Evolutionary conservation across 2,113 vertebrate genomes (phyloP).

Genomic region (Vidua chalybeata): DNA sequence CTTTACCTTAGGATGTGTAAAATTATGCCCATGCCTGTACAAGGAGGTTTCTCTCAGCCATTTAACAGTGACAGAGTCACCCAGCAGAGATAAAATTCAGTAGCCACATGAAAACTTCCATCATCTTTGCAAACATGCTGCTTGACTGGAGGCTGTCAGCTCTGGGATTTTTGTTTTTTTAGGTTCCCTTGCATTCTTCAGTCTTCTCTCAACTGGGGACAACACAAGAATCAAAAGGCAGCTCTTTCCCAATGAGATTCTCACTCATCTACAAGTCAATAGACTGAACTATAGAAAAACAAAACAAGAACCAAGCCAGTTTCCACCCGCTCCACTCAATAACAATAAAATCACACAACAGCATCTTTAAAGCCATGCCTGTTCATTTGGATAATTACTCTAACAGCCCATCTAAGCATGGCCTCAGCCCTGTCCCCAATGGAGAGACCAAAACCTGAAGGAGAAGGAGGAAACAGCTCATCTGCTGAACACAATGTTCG

Average conservation of each 20-base stretch:
- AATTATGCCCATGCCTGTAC: neutral
- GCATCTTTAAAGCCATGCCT: neutral
- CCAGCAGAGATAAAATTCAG: neutral
- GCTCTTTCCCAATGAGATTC: neutral
- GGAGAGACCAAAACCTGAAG: slow-evolving; percentile 9
- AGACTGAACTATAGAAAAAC: neutral
- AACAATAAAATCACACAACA: neutral
- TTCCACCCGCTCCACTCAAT: neutral
- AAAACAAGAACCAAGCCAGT: neutral
- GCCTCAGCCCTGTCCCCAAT: neutral
- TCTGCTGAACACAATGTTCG: slow-evolving; percentile 56
- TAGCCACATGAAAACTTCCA: neutral
- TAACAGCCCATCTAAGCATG: neutral
- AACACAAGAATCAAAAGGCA: neutral
- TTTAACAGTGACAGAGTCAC: neutral
- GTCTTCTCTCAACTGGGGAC: neutral
- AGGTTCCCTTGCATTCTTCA: neutral
- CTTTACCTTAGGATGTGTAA: neutral
- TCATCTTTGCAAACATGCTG: neutral
- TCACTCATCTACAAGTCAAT: neutral
- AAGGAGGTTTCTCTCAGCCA: neutral
- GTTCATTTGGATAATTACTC: slow-evolving; percentile 7
- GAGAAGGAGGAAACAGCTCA: slow-evolving; percentile 35
- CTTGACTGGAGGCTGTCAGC: neutral
- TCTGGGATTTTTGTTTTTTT: neutral